Conservation (phyloP, 2,113 vertebrate genomes). For the Puntigrus tetrazona region DNA sequence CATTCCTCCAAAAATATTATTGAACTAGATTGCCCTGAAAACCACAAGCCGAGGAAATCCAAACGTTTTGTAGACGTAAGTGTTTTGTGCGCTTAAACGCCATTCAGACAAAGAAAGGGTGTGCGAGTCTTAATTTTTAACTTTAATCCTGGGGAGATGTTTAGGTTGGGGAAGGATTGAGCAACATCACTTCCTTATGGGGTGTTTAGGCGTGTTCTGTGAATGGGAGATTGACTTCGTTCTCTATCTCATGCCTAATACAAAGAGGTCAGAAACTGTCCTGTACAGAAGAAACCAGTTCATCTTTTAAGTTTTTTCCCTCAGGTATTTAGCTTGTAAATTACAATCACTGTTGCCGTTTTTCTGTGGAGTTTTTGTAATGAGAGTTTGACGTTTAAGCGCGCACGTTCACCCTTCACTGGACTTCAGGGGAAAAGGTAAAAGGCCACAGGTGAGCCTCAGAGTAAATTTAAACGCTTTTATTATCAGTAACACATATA, state of each 20-base stretch:
- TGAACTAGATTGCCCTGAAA: background rate
- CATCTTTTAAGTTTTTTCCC: background rate
- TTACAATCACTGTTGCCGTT: background rate
- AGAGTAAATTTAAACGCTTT: conserved; percentile 1
- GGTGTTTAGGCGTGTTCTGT: conserved; percentile 34
- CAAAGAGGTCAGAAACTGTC: conserved; percentile 8
- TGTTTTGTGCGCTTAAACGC: background rate
- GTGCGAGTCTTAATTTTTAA: background rate
- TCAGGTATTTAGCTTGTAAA: background rate
- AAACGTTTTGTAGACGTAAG: background rate
- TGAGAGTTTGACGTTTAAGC: background rate
- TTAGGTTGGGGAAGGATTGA: conserved; percentile 3
- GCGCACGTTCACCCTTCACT: background rate
- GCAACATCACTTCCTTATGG: conserved; percentile 41
- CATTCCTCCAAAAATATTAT: background rate
- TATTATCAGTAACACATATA: background rate
- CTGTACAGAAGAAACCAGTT: conserved; percentile 3
- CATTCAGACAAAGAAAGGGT: background rate
- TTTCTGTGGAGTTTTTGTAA: background rate
- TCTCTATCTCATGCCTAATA: background rate
- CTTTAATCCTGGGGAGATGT: background rate
- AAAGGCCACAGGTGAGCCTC: conserved; percentile 29
- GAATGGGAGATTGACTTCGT: background rate
- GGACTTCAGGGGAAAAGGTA: background rate
- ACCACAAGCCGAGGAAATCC: background rate